phyloP scores from a whole-genome alignment of 1,140 invertebrate species.

The Thrips palmi region DNA sequence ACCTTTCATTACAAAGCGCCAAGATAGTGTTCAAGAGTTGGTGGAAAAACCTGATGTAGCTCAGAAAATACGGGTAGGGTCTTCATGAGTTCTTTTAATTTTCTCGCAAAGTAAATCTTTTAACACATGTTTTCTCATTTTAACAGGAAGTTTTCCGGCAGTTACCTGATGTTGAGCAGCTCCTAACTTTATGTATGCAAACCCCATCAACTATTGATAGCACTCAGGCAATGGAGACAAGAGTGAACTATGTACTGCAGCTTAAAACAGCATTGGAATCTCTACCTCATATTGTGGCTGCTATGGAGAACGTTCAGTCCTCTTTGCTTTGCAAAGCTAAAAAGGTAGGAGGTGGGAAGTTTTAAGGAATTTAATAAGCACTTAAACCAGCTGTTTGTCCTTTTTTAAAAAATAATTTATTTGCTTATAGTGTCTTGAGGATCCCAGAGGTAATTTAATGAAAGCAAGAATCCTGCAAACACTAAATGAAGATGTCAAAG shows the following conservation, averaged over 20 bases:
- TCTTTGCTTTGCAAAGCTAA: constrained; percentile 37
- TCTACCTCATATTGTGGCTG: constrained; percentile 41
- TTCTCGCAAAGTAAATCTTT: background rate
- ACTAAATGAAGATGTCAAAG: constrained; percentile 52
- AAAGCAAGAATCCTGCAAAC: constrained; percentile 39
- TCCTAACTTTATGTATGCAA: constrained; percentile 36
- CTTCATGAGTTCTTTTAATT: background rate
- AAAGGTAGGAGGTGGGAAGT: constrained; percentile 26
- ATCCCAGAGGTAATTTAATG: constrained; percentile 34
- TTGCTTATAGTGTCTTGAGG: constrained; percentile 22
- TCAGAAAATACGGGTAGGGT: constrained; percentile 14
- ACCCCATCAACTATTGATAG: constrained; percentile 35
- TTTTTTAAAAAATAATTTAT: constrained; percentile 6
- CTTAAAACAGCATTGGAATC: constrained; percentile 60
- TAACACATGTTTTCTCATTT: constrained; percentile 6
- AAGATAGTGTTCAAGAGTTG: constrained; percentile 56
- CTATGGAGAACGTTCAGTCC: constrained; percentile 34
- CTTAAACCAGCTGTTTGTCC: background rate
- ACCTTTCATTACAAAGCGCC: constrained; percentile 41
- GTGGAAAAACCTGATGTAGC: constrained; percentile 40
- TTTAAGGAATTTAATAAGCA: constrained; percentile 1
- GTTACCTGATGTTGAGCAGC: constrained; percentile 39
- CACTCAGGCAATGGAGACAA: constrained; percentile 41
- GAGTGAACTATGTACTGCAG: constrained; percentile 58
- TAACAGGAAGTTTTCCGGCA: constrained; percentile 29